Conservation (phyloP, 1,140 invertebrate genomes). For the Hyposmocoma kahamanoa region DNA sequence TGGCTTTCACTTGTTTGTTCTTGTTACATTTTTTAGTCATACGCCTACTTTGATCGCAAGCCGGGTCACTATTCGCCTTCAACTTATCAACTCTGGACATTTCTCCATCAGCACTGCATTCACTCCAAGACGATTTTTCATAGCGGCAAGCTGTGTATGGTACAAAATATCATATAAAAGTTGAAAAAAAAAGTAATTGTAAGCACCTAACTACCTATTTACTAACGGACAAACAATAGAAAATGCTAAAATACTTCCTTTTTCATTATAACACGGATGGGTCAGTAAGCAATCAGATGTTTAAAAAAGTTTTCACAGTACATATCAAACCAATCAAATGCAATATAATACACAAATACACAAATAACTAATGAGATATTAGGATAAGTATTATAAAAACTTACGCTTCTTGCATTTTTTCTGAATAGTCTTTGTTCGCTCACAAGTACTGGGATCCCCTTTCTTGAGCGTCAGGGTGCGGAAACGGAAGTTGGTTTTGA, state of each 20-base stretch:
- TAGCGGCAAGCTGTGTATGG: slow-evolving; percentile 85
- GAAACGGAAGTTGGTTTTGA: slow-evolving; percentile 85
- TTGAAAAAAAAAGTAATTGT: too few species aligned
- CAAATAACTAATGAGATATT: too few species aligned
- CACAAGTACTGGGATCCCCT: slow-evolving; percentile 83
- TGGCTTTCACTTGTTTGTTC: slow-evolving; percentile 75
- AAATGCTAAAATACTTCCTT: too few species aligned
- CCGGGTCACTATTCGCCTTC: slow-evolving; percentile 82
- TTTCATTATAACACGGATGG: too few species aligned
- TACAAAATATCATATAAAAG: not conserved
- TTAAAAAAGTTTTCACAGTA: too few species aligned
- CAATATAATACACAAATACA: too few species aligned
- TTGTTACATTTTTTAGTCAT: slow-evolving; percentile 85
- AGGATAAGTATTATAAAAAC: too few species aligned
- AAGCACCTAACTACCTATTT: too few species aligned
- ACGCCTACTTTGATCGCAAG: slow-evolving; percentile 81
- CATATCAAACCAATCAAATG: too few species aligned
- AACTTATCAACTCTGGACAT: slow-evolving; percentile 82
- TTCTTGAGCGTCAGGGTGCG: slow-evolving; percentile 88
- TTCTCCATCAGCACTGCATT: slow-evolving; percentile 79
- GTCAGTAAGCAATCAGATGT: too few species aligned
- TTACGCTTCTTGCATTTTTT: slow-evolving; percentile 94
- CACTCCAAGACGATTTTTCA: slow-evolving; percentile 83
- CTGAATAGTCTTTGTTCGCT: slow-evolving; percentile 88
- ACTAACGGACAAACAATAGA: too few species aligned